Percentiles rank a stretch among this genome's conserved stretches.
Evolutionary conservation across 2,888 invertebrate genomes (phyloP).

Genomic region (Leptinotarsa juncta): DNA sequence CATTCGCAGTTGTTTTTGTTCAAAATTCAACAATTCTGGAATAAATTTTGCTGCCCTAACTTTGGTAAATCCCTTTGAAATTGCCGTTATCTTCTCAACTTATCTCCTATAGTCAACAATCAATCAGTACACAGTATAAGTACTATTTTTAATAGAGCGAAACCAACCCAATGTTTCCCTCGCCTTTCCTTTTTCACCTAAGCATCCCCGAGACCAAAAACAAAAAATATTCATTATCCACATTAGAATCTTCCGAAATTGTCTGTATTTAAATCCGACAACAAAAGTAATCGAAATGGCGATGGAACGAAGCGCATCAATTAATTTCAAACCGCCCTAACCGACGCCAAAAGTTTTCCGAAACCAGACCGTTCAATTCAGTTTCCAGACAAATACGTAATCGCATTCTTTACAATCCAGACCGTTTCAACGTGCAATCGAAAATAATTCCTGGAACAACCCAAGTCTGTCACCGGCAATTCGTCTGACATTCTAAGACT

Average conservation of each 20-base stretch:
- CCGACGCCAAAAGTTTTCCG: not conserved
- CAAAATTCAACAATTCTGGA: too few species aligned
- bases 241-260: not conserved
- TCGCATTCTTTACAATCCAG: not conserved
- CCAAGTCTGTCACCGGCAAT: constrained; percentile 10
- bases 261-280: not conserved
- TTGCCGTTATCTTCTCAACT: too few species aligned
- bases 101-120: too few species aligned
- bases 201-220: not conserved
- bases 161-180: too few species aligned
- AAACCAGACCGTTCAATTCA: not conserved
- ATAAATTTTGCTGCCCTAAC: too few species aligned
- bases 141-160: too few species aligned
- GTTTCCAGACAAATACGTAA: not conserved
- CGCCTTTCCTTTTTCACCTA: too few species aligned
- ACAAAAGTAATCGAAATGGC: constrained; percentile 1
- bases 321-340: not conserved
- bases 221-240: not conserved
- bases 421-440: not conserved
- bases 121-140: too few species aligned
- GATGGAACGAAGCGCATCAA: not conserved
- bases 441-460: constrained; percentile 7
- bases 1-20: too few species aligned
- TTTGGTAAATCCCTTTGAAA: too few species aligned
- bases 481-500: constrained; percentile 27